Base-by-base conservation (phyloP, 2,888 invertebrate genomes). In the Dryomyza anilis region DNA sequence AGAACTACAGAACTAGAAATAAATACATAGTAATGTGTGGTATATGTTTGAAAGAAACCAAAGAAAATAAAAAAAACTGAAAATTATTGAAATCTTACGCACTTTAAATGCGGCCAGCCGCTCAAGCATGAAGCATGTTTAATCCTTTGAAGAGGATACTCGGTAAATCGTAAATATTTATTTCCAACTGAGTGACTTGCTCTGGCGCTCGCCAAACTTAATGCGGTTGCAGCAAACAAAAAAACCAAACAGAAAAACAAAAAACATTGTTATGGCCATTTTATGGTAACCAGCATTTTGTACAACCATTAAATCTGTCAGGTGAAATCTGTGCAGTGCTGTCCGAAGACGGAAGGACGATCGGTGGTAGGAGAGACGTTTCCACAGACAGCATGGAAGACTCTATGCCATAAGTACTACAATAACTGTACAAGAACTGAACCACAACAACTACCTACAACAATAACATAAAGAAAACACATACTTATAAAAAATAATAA, bases 291-390 rank as follows among this genome's bases (percentile, higher is more conserved):
- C 71, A 74, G 69, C 70, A 72, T 70, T n/a, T 75, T 74, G 71
- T 73, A 69, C 71, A 72, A 69, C 73, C 75, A 76, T 75, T 76
- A 73, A 74, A 76, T 73, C 70, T 74, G 76, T 70, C 74, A 74
- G 73, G 71, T 74, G 43, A 69, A 73, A 71, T 71, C 69, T 71
- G 71, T 74, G 67, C 69, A 52, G 52, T 27, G 61, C 66, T n/a
- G 68, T 52, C 39, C 21, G n/a, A n/a, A n/a, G n/a, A 50, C 23
- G 29, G 45, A 56, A n/a, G 21, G 14, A 45, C 19, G 53, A 64
- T 19, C 2, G 27, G 21, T 29, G 10, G 39, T 29, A 59, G 19
- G 59, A 63, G 45, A 57, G 46, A 55, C 29, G n/a, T n/a, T n/a
- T n/a, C n/a, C n/a, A n/a, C n/a, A 10, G 16, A 29, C 29, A 23